phyloP scores from a whole-genome alignment of 1,140 invertebrate genomes.

The Cheumatopsyche charites region DNA sequence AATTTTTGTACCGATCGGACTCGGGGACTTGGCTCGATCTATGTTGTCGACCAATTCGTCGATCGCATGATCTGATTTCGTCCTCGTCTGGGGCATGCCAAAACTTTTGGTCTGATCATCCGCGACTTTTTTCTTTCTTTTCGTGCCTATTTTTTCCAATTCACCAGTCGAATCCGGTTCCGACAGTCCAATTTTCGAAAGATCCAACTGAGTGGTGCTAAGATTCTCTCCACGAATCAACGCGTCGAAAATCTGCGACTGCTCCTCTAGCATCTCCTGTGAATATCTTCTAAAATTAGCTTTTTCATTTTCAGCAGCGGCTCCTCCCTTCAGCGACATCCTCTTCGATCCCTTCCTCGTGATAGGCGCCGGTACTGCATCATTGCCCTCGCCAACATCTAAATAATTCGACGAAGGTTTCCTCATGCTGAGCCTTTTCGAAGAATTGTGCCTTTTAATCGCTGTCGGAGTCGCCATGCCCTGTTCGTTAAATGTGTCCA shows the following conservation, averaged over 20 bases:
- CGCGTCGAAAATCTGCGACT: slow-evolving; percentile 60
- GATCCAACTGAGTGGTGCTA: slow-evolving; percentile 57
- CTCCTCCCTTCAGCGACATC: not conserved
- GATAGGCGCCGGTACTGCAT: not conserved
- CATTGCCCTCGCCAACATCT: slow-evolving; percentile 33
- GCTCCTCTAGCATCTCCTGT: slow-evolving; percentile 54
- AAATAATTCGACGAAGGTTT: slow-evolving; percentile 52
- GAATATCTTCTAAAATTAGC: slow-evolving; percentile 37
- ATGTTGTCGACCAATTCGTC: slow-evolving; percentile 45
- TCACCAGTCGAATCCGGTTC: slow-evolving; percentile 40
- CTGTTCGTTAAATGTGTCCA: slow-evolving; percentile 20
- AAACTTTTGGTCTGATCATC: slow-evolving; percentile 49
- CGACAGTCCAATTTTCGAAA: slow-evolving; percentile 57
- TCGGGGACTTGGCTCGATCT: slow-evolving; percentile 50
- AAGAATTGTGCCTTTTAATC: slow-evolving; percentile 43
- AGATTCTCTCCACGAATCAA: slow-evolving; percentile 62
- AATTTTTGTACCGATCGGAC: slow-evolving; percentile 21
- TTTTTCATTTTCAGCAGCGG: slow-evolving; percentile 29
- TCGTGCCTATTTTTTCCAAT: slow-evolving; percentile 40
- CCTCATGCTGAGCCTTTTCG: slow-evolving; percentile 40
- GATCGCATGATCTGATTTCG: slow-evolving; percentile 59
- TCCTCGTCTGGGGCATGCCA: slow-evolving; percentile 50
- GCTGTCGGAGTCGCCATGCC: slow-evolving; percentile 39
- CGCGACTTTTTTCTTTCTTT: slow-evolving; percentile 47
- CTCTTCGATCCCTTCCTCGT: slow-evolving; percentile 39